Evolutionary conservation across 2,888 invertebrate species (phyloP).

Genomic region (Drosophila antonietae): DNA sequence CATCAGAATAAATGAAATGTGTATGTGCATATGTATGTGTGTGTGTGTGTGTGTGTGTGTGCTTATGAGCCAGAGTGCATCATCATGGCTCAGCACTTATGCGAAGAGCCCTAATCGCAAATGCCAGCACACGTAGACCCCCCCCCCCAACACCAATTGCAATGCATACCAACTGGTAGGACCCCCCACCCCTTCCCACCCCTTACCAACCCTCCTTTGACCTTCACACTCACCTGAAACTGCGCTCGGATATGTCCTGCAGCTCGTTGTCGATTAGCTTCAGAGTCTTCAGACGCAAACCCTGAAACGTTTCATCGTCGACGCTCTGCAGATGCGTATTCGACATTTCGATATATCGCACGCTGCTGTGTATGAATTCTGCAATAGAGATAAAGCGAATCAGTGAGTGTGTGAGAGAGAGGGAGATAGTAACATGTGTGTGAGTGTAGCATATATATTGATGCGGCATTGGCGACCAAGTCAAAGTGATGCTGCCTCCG

Average conservation of each 20-base stretch:
- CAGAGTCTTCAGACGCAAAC: constrained; percentile 91
- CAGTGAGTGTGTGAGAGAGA: background rate
- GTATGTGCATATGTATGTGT: background rate
- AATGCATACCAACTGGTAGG: background rate
- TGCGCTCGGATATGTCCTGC: constrained; percentile 91
- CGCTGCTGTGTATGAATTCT: constrained; percentile 92
- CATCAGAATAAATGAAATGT: constrained; percentile 55
- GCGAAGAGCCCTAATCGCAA: constrained; percentile 31
- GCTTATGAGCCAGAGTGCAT: constrained; percentile 36
- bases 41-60: constrained; percentile 34
- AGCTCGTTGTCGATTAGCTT: constrained; percentile 93
- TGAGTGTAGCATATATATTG: constrained; percentile 22
- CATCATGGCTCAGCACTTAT: constrained; percentile 60
- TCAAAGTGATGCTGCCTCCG: constrained; percentile 30
- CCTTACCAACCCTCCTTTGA: constrained; percentile 2
- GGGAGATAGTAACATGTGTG: background rate
- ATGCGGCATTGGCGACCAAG: constrained; percentile 22
- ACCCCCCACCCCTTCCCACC: background rate
- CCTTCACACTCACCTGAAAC: constrained; percentile 89
- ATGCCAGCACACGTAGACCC: constrained; percentile 6
- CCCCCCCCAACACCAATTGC: constrained; percentile 5
- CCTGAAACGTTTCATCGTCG: constrained; percentile 92
- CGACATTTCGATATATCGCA: constrained; percentile 93
- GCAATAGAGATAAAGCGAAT: constrained; percentile 81
- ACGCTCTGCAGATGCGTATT: constrained; percentile 92